Percentiles rank a stretch among this genome's conserved stretches.
phyloP scores from a whole-genome alignment of 1,140 invertebrate species.

The Chironomus striatipennis region DNA sequence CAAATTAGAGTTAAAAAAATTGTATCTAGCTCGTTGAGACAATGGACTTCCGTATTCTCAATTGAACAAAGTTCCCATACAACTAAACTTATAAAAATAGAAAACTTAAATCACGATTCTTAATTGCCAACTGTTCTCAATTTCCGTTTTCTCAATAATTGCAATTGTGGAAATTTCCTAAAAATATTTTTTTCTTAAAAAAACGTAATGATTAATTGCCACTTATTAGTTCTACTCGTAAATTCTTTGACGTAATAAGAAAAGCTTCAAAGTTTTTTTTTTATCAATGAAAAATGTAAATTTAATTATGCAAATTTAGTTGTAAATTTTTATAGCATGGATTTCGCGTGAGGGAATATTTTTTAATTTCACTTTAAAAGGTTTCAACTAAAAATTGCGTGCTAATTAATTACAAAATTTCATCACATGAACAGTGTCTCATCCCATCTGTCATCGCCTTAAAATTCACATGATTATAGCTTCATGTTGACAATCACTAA shows the following conservation, averaged over 20 bases:
- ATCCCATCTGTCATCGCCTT: too few relatives aligned
- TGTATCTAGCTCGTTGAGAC: neutral
- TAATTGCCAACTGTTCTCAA: neutral
- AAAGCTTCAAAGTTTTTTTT: neutral
- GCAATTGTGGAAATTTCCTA: neutral
- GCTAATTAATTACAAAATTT: too few relatives aligned
- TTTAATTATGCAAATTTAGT: constrained; percentile 10
- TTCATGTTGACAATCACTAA: too few relatives aligned
- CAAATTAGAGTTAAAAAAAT: neutral
- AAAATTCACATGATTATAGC: too few relatives aligned
- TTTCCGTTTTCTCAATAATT: neutral
- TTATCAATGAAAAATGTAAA: constrained; percentile 21
- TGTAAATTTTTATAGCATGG: neutral
- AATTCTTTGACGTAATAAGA: neutral
- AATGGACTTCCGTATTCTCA: neutral
- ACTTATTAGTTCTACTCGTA: neutral
- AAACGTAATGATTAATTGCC: neutral
- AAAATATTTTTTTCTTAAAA: too few relatives aligned
- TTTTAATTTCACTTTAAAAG: too few relatives aligned
- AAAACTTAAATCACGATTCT: neutral
- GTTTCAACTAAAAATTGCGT: too few relatives aligned
- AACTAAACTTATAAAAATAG: neutral
- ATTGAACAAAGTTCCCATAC: neutral
- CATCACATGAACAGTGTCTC: too few relatives aligned
- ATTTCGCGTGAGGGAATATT: too few relatives aligned